A percentile compares a stretch with the other conserved stretches of the same genome.
Evolutionary conservation across 2,888 invertebrate genomes (phyloP).

Genomic region (Anthrax anthrax): DNA sequence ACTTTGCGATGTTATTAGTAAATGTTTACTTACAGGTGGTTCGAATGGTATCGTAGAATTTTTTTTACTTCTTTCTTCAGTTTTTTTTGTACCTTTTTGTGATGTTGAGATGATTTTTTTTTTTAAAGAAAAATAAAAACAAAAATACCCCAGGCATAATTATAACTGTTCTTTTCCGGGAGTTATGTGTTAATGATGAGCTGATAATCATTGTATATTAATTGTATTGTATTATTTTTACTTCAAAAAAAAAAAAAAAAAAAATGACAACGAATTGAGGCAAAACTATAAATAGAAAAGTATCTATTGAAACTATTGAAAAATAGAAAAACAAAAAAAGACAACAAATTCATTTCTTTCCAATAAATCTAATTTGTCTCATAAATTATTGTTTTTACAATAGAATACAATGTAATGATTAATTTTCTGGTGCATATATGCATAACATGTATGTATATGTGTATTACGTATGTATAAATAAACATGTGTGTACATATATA

Average conservation of each 20-base stretch:
- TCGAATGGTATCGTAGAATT: neutral
- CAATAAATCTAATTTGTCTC: neutral
- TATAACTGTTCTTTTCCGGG: neutral
- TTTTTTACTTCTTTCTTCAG: neutral
- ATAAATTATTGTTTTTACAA: neutral
- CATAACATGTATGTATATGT: no score
- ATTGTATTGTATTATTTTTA: no score
- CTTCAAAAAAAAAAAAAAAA: no score
- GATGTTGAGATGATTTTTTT: neutral
- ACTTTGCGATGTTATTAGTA: neutral
- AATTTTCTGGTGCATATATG: no score
- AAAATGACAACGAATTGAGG: neutral
- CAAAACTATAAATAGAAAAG: no score
- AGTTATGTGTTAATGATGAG: neutral
- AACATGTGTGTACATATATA: neutral
- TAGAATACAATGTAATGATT: no score
- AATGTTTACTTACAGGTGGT: neutral
- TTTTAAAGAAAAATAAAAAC: neutral
- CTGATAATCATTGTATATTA: neutral
- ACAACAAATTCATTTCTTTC: neutral
- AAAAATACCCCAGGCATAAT: neutral
- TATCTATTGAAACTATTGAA: no score
- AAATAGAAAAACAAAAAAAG: no score
- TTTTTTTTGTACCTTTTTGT: neutral
- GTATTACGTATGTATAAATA: neutral